These are phyloP conservation scores for Typhlomys cinereus DNA, from an alignment of 2,113 vertebrate species.

Conservation along the genomic window DNA sequence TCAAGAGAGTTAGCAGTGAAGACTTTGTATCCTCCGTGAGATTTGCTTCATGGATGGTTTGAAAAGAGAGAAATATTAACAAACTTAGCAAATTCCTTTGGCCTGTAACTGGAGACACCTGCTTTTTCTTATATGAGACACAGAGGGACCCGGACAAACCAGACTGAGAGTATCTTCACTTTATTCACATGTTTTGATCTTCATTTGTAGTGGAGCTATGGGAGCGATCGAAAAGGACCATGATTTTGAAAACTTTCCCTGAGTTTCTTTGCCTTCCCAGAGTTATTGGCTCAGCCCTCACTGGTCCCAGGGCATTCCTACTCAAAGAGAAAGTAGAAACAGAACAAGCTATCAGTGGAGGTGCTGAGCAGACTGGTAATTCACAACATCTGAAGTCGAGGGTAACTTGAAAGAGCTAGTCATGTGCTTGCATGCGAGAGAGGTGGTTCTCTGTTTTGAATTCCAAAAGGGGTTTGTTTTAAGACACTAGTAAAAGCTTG, in stretches of 20 bases:
- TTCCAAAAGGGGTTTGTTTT: neutral
- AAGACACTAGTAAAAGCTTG: neutral
- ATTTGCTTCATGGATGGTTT: neutral
- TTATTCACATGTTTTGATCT: neutral
- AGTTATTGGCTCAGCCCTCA: neutral
- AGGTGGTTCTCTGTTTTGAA: neutral
- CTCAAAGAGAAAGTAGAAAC: neutral
- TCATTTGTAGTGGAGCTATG: neutral
- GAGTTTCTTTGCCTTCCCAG: neutral
- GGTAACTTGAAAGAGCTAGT: neutral
- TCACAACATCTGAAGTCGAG: neutral
- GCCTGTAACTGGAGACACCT: neutral
- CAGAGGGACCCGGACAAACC: neutral
- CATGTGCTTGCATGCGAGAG: neutral
- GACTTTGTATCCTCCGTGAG: neutral
- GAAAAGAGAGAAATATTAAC: neutral
- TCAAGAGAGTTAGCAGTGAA: too few relatives aligned
- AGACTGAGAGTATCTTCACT: neutral
- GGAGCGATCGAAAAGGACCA: conserved; percentile 18
- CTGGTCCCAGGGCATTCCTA: neutral
- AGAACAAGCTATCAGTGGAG: neutral
- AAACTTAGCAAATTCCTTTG: neutral
- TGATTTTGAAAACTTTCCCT: neutral
- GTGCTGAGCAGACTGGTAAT: neutral
- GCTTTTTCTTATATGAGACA: neutral